Evolutionary conservation across 2,888 invertebrate genomes (phyloP), one percentile per base, ranked within the genome.

Genomic region (Mimas tiliae): DNA sequence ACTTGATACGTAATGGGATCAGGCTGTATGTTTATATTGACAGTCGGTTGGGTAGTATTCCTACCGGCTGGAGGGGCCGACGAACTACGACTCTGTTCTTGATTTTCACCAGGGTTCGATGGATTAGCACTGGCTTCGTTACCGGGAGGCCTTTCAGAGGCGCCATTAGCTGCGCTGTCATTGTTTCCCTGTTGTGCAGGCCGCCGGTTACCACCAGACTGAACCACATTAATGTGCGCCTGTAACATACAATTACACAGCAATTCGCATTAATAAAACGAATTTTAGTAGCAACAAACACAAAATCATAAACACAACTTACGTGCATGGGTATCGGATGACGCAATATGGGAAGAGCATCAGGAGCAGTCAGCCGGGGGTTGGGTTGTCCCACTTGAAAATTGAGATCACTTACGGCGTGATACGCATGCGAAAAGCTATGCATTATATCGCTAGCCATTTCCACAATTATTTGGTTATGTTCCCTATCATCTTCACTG

Each of bases 401-500:
- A 85, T 96, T 96, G 62, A 98, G 95, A 83, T 99, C 98, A 78
- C 98, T 98, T 62, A 98, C 93, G 0, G 97, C 96, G 83, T 99
- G 99, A 86, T 97, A 97, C 1, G 97, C 97, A 82, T 99, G 99
- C 1, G 98, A 96, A 75, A 98, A 93, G 73, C 96, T 96, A 84
- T 99, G 99, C 80, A 98, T 93, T 33, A 96, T 94, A 84, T 97
- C 97, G 0, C 97, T 96, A 0, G 97, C 96, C 65, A 96, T 93
- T 79, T 96, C 96, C 71, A 96, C 95, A 51, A 96, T 90, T 14
- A 95, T 94, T 84, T 97, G 97, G 4, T 93, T 90, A 58, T 93
- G 89, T 6, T 89, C 87, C 0, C 89, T 89, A 64, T 94, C 91
- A 68, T 91, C 85, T 52, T 89, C 87, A 0, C 76, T 72, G 53